These are phyloP conservation scores for Nomada ruficornis DNA, from an alignment of 2,888 invertebrate genomes.

Conservation along the genomic window DNA sequence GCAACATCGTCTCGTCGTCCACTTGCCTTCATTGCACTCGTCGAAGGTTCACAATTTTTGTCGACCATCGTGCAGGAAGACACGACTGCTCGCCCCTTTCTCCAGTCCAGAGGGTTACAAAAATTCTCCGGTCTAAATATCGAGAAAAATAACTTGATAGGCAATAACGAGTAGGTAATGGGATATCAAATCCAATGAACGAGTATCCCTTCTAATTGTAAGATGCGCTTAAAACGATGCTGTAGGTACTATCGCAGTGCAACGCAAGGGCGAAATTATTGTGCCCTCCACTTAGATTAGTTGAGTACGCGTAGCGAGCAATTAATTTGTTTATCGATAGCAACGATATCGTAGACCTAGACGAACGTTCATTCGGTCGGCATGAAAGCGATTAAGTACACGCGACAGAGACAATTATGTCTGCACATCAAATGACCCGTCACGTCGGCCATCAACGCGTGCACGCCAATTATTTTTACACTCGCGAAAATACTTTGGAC, in stretches of 20 bases:
- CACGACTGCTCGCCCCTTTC: background rate
- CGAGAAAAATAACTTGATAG: background rate
- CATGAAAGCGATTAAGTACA: constrained; percentile 48
- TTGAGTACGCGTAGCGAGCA: constrained; percentile 51
- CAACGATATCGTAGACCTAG: constrained; percentile 63
- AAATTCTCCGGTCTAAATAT: too few relatives aligned
- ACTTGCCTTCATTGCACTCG: constrained; percentile 70
- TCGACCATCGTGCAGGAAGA: background rate
- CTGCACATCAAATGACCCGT: constrained; percentile 39
- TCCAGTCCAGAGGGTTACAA: background rate
- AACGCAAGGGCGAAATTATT: constrained; percentile 26
- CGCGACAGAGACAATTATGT: constrained; percentile 50
- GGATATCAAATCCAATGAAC: background rate
- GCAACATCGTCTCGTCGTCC: constrained; percentile 56
- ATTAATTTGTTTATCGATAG: constrained; percentile 76
- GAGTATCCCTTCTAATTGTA: background rate
- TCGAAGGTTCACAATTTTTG: constrained; percentile 55
- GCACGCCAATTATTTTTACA: constrained; percentile 36
- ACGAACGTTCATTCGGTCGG: constrained; percentile 54
- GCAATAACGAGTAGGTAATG: too few relatives aligned
- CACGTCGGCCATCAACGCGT: constrained; percentile 24
- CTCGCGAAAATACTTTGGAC: constrained; percentile 52
- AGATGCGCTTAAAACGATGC: background rate
- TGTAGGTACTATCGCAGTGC: background rate
- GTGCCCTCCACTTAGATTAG: constrained; percentile 44